These are phyloP conservation scores for Nasonia longicornis DNA, from an alignment of 1,140 invertebrate genomes.

Conservation along the genomic window DNA sequence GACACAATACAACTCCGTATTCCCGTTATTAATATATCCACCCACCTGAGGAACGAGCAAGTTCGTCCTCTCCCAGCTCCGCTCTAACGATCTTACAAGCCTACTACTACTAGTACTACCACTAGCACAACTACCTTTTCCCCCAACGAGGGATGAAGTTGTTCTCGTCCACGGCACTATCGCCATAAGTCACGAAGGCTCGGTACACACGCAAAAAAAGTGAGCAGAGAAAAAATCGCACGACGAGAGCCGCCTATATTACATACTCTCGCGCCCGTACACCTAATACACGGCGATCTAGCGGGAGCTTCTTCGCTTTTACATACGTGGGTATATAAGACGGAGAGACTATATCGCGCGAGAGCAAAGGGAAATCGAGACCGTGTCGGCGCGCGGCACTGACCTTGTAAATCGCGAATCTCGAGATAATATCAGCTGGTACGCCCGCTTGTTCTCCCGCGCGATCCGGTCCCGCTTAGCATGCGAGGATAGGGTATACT, in stretches of 20 bases:
- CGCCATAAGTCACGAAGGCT: slow-evolving; percentile 43
- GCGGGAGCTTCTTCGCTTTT: slow-evolving; percentile 1
- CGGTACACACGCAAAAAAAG: neutral
- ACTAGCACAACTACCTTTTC: too few species aligned
- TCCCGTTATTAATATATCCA: neutral
- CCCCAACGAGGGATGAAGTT: slow-evolving; percentile 40
- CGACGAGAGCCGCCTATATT: slow-evolving; percentile 18
- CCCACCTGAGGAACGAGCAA: neutral
- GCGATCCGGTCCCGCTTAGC: neutral
- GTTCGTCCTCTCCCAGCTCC: neutral
- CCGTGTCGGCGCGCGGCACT: slow-evolving; percentile 21
- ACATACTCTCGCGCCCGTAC: neutral
- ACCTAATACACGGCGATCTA: neutral
- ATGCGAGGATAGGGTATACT: neutral
- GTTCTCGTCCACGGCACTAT: slow-evolving; percentile 9
- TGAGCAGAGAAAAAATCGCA: neutral
- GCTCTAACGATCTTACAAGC: slow-evolving; percentile 29
- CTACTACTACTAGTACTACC: slow-evolving; percentile 11
- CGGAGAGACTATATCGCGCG: neutral
- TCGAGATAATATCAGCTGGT: slow-evolving; percentile 43
- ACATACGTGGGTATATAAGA: neutral
- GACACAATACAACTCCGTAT: too few species aligned
- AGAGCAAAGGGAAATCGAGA: slow-evolving; percentile 11
- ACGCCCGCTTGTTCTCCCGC: slow-evolving; percentile 24
- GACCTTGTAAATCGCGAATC: slow-evolving; percentile 47